Percentiles rank a stretch among this genome's conserved stretches.
Conservation (phyloP, 2,113 vertebrate species). For the Genyomyrus donnyi region DNA sequence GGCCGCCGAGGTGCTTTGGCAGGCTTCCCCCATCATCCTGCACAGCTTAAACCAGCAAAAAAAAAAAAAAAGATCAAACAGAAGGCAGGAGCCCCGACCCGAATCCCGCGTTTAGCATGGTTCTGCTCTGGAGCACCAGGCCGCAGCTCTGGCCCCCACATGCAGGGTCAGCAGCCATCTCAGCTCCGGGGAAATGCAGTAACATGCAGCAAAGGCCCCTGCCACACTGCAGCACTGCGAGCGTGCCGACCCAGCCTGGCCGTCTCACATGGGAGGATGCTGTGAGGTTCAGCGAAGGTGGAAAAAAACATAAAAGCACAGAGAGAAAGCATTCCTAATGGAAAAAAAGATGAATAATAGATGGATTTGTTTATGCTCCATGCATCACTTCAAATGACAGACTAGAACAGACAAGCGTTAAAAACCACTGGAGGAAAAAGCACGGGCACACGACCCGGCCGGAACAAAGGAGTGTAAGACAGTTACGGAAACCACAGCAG, state of each 20-base stretch:
- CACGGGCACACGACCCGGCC: not conserved
- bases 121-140: not conserved
- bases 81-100: not conserved
- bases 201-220: not conserved
- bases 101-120: not conserved
- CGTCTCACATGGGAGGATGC: not conserved
- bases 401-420: not conserved
- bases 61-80: not conserved
- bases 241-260: not conserved
- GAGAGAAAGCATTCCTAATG: not conserved
- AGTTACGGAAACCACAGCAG: not conserved
- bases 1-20: not conserved
- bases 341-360: not conserved
- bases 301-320: not conserved
- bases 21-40: not conserved
- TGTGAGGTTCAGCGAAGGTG: not conserved
- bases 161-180: not conserved
- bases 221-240: not conserved
- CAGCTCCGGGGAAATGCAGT: not conserved
- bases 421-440: not conserved
- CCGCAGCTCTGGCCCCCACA: not conserved
- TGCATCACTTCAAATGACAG: not conserved
- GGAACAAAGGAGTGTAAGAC: not conserved
- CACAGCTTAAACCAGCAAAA: not conserved
- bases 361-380: not conserved